Conservation (phyloP, 1,140 invertebrate species). For the Neotoxoptera formosana region DNA sequence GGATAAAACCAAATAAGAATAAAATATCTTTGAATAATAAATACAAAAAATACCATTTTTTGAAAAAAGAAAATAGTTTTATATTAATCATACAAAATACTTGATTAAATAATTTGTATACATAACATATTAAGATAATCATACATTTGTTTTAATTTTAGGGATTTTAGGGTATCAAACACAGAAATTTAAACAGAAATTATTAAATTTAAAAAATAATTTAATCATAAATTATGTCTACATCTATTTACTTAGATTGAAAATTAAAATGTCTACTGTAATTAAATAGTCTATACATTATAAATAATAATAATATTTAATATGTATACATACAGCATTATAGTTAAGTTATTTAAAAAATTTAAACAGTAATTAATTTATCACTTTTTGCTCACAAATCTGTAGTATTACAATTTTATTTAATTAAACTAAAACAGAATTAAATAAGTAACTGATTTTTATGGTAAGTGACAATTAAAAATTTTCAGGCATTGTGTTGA, state of each 20-base stretch:
- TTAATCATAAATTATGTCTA: background rate
- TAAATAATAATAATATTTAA: background rate
- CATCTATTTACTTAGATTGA: background rate
- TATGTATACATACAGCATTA: background rate
- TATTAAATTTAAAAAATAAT: background rate
- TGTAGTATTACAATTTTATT: background rate
- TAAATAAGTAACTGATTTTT: background rate
- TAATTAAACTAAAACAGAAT: background rate
- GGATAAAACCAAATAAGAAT: too few relatives aligned
- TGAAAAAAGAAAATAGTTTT: background rate
- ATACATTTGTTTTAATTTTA: background rate
- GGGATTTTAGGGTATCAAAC: background rate
- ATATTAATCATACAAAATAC: background rate
- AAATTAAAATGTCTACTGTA: background rate
- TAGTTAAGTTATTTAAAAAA: background rate
- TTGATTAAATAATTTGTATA: background rate
- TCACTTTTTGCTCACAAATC: background rate
- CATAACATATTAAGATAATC: background rate
- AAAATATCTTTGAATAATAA: background rate
- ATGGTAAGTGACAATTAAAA: background rate
- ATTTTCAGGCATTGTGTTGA: background rate
- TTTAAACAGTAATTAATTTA: background rate
- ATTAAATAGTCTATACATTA: background rate
- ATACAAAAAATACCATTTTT: background rate
- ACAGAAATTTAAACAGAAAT: background rate